Base-by-base conservation (phyloP, 2,888 invertebrate species). In the Leptinotarsa rubiginosa region DNA sequence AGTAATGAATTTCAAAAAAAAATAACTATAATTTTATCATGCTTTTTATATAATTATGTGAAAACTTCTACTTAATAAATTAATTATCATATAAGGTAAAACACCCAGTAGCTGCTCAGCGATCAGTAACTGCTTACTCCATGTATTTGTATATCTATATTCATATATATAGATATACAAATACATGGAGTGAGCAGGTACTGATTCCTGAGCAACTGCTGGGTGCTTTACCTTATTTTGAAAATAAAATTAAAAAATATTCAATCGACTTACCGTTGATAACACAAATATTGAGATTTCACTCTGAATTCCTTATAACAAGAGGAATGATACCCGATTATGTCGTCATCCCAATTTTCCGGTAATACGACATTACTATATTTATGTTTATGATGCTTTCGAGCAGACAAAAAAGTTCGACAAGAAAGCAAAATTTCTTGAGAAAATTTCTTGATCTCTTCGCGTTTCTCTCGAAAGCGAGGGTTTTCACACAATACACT, bases 11-110 rank as follows among this genome's bases (percentile, higher is more conserved):
- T 13, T 70, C 2, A 64, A 70, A 70, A 70, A 31, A 70, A 70
- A 64, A 62, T 62, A 70, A 70, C 70, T 64, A 70, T 70, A 70
- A 69, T 70, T 22, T 70, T 62, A 31, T 31, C 64, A 70, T 20
- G 47, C 62, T 62, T 64, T 64, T 70, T 31, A 70, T 47, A 70
- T 70, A 69, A 69, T 69, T 64, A 70, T 62, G 47, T 70, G 62
- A 70, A 70, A 70, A 62, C 64, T 16, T 70, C 10, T 64, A 70
- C 31, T 70, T 70, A 70, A 70, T 70, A 70, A 70, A 70, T 70
- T 70, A 70, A 64, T 59, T 70, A 64, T 70, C 59, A 70, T 64
- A 64, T 31, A 70, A 64, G 64, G 64, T 70, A 62, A 70, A 70
- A 70, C 25, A 25, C 25, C 25, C 25, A 25, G 25, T 25, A 25